These are phyloP conservation scores for Ageneiosus marmoratus DNA, from an alignment of 2,113 vertebrate genomes.

Conservation along the genomic window DNA sequence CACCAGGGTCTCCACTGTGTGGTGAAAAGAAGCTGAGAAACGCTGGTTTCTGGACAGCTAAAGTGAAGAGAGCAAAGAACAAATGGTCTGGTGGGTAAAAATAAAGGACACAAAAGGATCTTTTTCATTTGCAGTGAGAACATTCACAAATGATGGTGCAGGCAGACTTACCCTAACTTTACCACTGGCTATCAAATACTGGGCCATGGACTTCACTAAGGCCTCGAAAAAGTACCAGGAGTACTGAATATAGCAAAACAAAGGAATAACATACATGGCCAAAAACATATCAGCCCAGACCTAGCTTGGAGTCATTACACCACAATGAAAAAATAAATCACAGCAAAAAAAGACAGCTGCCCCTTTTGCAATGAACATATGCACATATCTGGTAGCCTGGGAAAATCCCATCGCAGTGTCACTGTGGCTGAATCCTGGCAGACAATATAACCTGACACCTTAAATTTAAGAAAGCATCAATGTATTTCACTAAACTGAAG, in stretches of 20 bases:
- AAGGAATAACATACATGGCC: background rate
- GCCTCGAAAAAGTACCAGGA: conserved; percentile 99
- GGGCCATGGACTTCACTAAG: conserved; percentile 96
- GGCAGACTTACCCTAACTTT: conserved; percentile 85
- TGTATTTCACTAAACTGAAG: background rate
- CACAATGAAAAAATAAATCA: background rate
- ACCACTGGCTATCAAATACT: conserved; percentile 90
- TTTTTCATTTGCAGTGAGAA: background rate
- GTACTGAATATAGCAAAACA: conserved; percentile 77
- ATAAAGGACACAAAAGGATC: background rate
- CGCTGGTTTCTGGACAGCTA: conserved; percentile 94
- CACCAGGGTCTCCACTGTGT: conserved; percentile 93
- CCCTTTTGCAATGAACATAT: background rate
- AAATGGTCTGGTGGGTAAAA: background rate
- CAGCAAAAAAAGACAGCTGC: background rate
- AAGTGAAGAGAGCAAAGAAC: conserved; percentile 18
- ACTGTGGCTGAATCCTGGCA: conserved; percentile 15
- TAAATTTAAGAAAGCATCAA: background rate
- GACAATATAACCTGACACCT: background rate
- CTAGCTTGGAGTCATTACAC: background rate
- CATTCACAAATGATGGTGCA: background rate
- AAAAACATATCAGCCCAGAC: background rate
- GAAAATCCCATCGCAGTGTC: background rate
- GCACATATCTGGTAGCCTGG: conserved; percentile 7
- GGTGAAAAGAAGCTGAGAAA: conserved; percentile 91